phyloP scores from a whole-genome alignment of 2,888 invertebrate genomes.

The Xylota sylvarum region DNA sequence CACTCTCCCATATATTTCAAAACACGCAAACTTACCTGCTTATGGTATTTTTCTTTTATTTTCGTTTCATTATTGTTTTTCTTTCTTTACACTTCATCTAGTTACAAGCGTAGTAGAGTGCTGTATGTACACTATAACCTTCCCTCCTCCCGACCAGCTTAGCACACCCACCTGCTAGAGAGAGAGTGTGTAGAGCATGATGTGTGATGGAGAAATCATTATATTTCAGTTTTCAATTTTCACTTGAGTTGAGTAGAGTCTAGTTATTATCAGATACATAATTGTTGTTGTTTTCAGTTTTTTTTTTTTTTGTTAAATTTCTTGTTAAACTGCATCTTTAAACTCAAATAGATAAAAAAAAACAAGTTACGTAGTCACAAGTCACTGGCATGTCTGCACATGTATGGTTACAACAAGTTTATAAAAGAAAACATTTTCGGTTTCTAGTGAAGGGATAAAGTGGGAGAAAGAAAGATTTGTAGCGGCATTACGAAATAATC shows the following conservation, averaged over 20 bases:
- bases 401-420: conserved; percentile 26
- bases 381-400: conserved; percentile 9
- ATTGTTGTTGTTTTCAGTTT: conserved; percentile 22
- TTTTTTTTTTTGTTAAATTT: conserved; percentile 30
- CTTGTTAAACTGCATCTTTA: conserved; percentile 39
- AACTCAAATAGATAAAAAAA: conserved; percentile 14
- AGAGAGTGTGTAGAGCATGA: conserved; percentile 55
- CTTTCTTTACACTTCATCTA: conserved; percentile 46
- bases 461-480: conserved; percentile 66
- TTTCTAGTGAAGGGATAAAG: conserved; percentile 61
- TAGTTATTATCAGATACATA: conserved; percentile 27
- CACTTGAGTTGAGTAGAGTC: conserved; percentile 54
- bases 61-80: conserved; percentile 18
- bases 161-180: conserved; percentile 78
- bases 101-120: conserved; percentile 29
- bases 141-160: conserved; percentile 17
- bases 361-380: conserved; percentile 33
- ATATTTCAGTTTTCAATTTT: conserved; percentile 62
- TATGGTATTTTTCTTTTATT: conserved; percentile 9
- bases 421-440: conserved; percentile 54
- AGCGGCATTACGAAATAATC: conserved; percentile 77
- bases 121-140: conserved; percentile 22
- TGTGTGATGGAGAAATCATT: conserved; percentile 62
- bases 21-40: conserved; percentile 52
- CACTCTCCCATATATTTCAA: conserved; percentile 39